Evolutionary conservation across 2,113 vertebrate species (phyloP), one percentile per base, ranked within the genome.

Genomic region (Gavia stellata): DNA sequence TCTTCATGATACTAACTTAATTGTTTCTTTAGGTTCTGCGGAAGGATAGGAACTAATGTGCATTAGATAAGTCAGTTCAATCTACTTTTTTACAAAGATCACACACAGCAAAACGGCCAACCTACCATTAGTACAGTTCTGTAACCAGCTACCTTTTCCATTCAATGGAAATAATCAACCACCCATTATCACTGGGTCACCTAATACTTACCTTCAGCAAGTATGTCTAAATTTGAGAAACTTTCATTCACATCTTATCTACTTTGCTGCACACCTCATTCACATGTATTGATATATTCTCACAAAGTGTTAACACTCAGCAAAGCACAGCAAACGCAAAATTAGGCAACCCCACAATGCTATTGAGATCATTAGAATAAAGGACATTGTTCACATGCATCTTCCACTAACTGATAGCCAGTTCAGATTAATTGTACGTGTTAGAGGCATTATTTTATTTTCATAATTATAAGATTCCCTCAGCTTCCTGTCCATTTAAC

Each of bases 111-210:
- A 89, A 80, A 79, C 31, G 25, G 6, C 10, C n/a, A 59, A 11
- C 11, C 17, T 78, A 33, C 10, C 10, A 29, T 38, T 31, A 81
- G 13, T 26, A 68, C 14, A 26, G 26, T 61, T 65, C 59, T 47
- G 9, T 50, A 81, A 61, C 15, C 23, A 79, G 10, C 3, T 25
- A 53, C 26, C 8, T 84, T 56, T 61, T 71, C 34, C 38, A 12
- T 12, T 23, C 11, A 36, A 3, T 18, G 26, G 49, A 66, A 79
- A 16, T 0, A 1, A 14, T 36, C 28, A 62, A 31, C 40, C 5
- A 49, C 3, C 1, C 7, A 3, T 61, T 61, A 24, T 47, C 31
- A 9, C 2, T 67, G 24, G 3, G 6, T 49, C 14, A 18, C 12
- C 17, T 50, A 74, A 70, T n/a, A 62, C 29, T 16, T 55, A 23